Conservation (phyloP, 1,140 invertebrate species). For the Drosophila orosa region DNA sequence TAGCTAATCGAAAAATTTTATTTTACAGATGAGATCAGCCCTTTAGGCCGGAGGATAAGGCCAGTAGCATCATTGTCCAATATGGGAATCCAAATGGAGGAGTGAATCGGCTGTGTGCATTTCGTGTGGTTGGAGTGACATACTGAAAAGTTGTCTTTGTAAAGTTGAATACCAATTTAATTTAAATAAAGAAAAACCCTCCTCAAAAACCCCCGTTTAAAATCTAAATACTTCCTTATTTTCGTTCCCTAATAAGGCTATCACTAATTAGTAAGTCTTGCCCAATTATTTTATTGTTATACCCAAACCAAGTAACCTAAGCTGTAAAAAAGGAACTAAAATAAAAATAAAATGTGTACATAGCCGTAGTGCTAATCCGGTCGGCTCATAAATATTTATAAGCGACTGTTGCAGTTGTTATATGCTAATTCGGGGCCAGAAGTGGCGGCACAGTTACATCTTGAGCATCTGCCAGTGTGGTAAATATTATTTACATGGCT, state of each 20-base stretch:
- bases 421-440: conserved; percentile 72
- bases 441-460: conserved; percentile 69
- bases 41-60: background rate
- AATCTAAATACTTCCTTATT: no score
- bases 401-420: conserved; percentile 73
- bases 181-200: no score
- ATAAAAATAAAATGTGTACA: background rate
- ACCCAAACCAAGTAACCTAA: background rate
- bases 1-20: conserved; percentile 3
- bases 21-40: background rate
- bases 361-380: conserved; percentile 39
- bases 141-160: no score
- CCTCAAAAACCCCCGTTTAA: no score
- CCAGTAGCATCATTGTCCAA: conserved; percentile 27
- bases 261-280: background rate
- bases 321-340: conserved; percentile 1
- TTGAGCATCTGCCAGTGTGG: conserved; percentile 77
- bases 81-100: conserved; percentile 52
- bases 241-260: background rate
- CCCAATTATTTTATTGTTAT: background rate
- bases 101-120: conserved; percentile 21
- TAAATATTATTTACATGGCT: conserved; percentile 79
- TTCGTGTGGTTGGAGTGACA: conserved; percentile 38
- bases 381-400: conserved; percentile 72
- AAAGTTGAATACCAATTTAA: no score